Percentiles rank a stretch among this genome's conserved stretches.
Conservation (phyloP, 2,113 vertebrate genomes). For the Petroica traversi region DNA sequence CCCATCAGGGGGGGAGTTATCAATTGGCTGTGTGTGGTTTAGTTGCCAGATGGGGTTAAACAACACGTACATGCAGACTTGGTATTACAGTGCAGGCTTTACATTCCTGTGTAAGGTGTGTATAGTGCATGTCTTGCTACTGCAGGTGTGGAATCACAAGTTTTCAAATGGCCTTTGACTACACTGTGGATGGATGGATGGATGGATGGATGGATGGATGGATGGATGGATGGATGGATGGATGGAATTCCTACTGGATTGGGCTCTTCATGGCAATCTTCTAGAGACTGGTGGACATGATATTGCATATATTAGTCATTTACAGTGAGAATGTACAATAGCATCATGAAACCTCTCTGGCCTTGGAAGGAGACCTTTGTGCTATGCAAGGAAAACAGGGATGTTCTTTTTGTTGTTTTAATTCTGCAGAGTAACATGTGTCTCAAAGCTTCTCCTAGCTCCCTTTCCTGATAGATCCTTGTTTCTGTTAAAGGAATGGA, state of each 20-base stretch:
- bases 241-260: neutral
- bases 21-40: neutral
- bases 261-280: neutral
- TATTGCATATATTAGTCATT: neutral
- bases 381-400: neutral
- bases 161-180: neutral
- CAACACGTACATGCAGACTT: neutral
- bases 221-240: neutral
- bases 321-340: neutral
- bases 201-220: neutral
- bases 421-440: neutral
- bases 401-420: neutral
- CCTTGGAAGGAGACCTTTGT: neutral
- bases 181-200: no score
- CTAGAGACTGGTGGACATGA: neutral
- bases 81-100: neutral
- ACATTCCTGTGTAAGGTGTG: neutral
- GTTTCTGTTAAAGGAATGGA: neutral
- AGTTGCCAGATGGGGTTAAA: neutral
- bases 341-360: neutral
- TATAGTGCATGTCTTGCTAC: neutral
- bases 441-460: neutral
- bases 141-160: neutral
- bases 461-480: neutral
- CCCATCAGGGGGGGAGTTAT: neutral